Base-by-base conservation (phyloP, 1,140 invertebrate genomes). In the Hycleus phaleratus region DNA sequence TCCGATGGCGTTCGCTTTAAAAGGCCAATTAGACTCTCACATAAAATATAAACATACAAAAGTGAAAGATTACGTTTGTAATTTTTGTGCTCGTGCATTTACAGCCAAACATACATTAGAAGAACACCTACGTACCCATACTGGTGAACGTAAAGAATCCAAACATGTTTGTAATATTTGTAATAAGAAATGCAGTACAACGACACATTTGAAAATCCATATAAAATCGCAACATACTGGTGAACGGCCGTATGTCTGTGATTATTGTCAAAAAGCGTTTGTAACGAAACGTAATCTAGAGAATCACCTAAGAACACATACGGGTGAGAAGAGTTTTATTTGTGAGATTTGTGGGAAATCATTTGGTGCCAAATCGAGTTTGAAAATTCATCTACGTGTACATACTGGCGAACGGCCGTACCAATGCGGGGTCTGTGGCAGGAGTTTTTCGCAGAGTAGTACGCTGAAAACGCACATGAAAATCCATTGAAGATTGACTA, bases 291-390 rank as follows among this genome's bases (percentile, higher is more conserved):
- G 46, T 8, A 43, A 24, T 8, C 25, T 60, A 26, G 52, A 49
- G 9, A 32, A 39, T 12, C 52, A 60, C 38, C 24, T 60, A 26
- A 49, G 38, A 42, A 56, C 38, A 9, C 58, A 60, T 38, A 56
- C 52, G 9, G 52, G 58, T 4, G 63, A 74, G 2, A 75, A 74
- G 43, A 73, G 75, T 2, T 82, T 75, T 59, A 66, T 72, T 48
- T 81, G 81, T 66, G 71, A 74, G 3, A 64, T 75, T 6, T 82
- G 81, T 61, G 64, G 63, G 7, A 78, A 77, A 56, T 60, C 62
- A 0, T 77, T 73, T 47, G 26, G 18, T 39, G 52, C 40, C 1
- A 55, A 60, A 46, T 51, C 40, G 4, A 50, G 38, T 32, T 43
- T 60, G 12, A 56, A 56, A 32, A 45, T 56, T 6, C 58, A 60